Conservation (phyloP, 1,140 invertebrate species). For the Halotydeus destructor region DNA sequence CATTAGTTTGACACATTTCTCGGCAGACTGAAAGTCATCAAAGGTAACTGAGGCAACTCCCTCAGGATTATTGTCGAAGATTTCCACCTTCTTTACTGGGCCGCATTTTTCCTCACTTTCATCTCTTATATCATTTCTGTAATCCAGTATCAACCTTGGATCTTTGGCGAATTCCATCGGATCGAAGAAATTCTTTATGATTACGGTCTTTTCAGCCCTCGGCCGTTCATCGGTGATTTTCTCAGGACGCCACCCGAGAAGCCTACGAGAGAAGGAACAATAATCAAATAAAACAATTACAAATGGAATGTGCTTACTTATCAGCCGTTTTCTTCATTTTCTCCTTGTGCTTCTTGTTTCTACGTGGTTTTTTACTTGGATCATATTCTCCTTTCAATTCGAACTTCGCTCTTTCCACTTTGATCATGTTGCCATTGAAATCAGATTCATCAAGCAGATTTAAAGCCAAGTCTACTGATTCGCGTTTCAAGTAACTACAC, state of each 20-base stretch:
- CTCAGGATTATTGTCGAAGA: slow-evolving; percentile 85
- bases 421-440: slow-evolving; percentile 43
- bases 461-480: slow-evolving; percentile 81
- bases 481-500: slow-evolving; percentile 90
- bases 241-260: slow-evolving; percentile 92
- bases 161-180: slow-evolving; percentile 71
- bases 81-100: slow-evolving; percentile 66
- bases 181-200: slow-evolving; percentile 84
- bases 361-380: slow-evolving; percentile 75
- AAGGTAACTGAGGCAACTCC: slow-evolving; percentile 83
- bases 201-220: slow-evolving; percentile 71
- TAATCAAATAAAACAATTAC: background rate
- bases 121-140: slow-evolving; percentile 67
- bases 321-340: slow-evolving; percentile 81
- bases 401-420: slow-evolving; percentile 82
- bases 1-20: slow-evolving; percentile 62
- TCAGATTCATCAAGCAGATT: slow-evolving; percentile 69
- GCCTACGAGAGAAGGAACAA: slow-evolving; percentile 28
- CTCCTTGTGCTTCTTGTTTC: slow-evolving; percentile 41
- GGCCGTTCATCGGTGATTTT: slow-evolving; percentile 56
- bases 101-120: slow-evolving; percentile 72
- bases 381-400: slow-evolving; percentile 87
- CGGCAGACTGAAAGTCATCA: slow-evolving; percentile 68
- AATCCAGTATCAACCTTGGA: slow-evolving; percentile 65
- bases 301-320: slow-evolving; percentile 37